phyloP scores from a whole-genome alignment of 2,797 vertebrate species.

The Sebastes cheni region DNA sequence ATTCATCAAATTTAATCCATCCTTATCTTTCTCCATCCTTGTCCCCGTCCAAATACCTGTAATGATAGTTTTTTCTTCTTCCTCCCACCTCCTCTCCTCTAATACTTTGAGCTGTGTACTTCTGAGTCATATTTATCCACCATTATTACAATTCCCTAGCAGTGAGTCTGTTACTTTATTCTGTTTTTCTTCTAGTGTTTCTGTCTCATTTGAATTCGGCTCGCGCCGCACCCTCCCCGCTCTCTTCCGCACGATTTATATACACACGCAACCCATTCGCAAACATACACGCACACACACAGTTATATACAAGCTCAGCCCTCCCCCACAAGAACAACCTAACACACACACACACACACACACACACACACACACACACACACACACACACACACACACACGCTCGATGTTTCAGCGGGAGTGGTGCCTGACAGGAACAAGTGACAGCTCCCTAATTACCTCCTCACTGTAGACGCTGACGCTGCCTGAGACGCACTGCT shows the following conservation, averaged over 20 bases:
- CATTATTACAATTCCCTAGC: slow-evolving; percentile 70
- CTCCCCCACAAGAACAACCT: slow-evolving; percentile 71
- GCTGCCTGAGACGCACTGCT: slow-evolving; percentile 94
- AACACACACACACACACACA: slow-evolving; percentile 39
- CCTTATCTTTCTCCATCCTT: slow-evolving; percentile 46
- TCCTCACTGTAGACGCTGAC: slow-evolving; percentile 96
- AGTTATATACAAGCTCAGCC: slow-evolving; percentile 62
- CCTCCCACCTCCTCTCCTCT: slow-evolving; percentile 43
- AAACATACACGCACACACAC: slow-evolving; percentile 57
- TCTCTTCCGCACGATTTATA: slow-evolving; percentile 72
- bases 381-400: slow-evolving; percentile 42
- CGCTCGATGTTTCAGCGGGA: slow-evolving; percentile 90
- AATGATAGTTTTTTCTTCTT: slow-evolving; percentile 44
- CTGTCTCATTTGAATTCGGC: slow-evolving; percentile 75
- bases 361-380: slow-evolving; percentile 46
- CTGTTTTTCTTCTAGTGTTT: slow-evolving; percentile 70
- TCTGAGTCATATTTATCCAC: slow-evolving; percentile 65
- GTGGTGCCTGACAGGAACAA: slow-evolving; percentile 97
- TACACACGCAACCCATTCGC: slow-evolving; percentile 71
- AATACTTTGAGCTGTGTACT: slow-evolving; percentile 58
- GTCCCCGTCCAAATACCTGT: slow-evolving; percentile 57
- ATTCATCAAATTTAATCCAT: slow-evolving; percentile 65
- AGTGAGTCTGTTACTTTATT: slow-evolving; percentile 64
- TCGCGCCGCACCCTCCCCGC: slow-evolving; percentile 50
- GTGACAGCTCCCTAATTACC: slow-evolving; percentile 99